A percentile compares a stretch with the other conserved stretches of the same genome.
These are phyloP conservation scores for Microcaecilia unicolor DNA, from an alignment of 2,797 vertebrate species.

Conservation along the genomic window DNA sequence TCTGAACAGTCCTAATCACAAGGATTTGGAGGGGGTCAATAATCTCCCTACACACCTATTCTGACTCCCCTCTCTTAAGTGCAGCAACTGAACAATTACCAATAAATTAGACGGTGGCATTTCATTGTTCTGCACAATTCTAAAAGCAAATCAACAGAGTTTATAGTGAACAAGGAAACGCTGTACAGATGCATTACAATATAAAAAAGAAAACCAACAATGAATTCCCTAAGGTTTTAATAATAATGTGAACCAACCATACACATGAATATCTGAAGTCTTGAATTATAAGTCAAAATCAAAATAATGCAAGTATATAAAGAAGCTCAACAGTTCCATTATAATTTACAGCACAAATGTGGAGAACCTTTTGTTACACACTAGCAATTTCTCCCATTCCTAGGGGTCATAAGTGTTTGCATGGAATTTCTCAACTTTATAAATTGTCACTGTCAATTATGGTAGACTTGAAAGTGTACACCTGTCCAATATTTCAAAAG, in stretches of 20 bases:
- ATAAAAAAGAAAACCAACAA: background rate
- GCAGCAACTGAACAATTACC: constrained; percentile 3
- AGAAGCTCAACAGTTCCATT: background rate
- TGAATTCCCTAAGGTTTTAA: no score
- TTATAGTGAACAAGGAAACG: background rate
- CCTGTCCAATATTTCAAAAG: background rate
- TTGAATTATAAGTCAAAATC: no score
- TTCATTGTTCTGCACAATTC: constrained; percentile 7
- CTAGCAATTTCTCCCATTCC: background rate
- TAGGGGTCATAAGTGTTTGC: background rate
- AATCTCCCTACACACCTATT: constrained; percentile 4
- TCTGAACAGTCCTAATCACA: constrained; percentile 5
- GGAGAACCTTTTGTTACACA: background rate
- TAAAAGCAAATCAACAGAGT: background rate
- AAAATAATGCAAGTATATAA: background rate
- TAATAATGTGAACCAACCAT: no score
- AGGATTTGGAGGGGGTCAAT: background rate
- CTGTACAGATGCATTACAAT: background rate
- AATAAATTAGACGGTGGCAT: background rate
- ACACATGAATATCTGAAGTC: no score
- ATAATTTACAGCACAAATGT: background rate
- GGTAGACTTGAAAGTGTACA: background rate
- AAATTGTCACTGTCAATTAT: background rate
- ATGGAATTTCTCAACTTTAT: background rate
- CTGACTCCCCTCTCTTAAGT: background rate